phyloP scores from a whole-genome alignment of 2,888 invertebrate species.

The Venusia cambrica region DNA sequence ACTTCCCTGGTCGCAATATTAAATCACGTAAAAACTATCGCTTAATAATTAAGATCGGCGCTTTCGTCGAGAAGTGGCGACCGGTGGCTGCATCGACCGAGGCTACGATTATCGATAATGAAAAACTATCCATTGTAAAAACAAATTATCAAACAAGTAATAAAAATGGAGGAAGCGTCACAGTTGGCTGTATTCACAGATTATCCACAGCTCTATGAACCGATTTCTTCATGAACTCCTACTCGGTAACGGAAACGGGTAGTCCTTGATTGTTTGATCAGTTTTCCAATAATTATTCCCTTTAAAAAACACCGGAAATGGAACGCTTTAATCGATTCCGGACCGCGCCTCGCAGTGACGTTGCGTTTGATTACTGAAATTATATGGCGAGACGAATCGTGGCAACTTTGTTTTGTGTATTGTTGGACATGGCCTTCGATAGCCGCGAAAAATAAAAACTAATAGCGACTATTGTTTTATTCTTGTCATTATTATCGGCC shows the following conservation, averaged over 20 bases:
- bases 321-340: conserved; percentile 76
- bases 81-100: conserved; percentile 15
- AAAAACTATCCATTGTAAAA: conserved; percentile 69
- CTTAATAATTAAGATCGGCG: conserved; percentile 69
- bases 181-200: conserved; percentile 73
- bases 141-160: conserved; percentile 74
- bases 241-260: conserved; percentile 61
- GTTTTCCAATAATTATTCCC: conserved; percentile 73
- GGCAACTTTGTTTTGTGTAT: conserved; percentile 73
- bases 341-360: conserved; percentile 70
- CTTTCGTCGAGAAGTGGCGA: conserved; percentile 53
- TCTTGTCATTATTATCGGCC: conserved; percentile 68
- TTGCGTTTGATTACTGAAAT: conserved; percentile 75
- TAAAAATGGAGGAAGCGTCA: conserved; percentile 77
- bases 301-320: conserved; percentile 76
- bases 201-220: conserved; percentile 69
- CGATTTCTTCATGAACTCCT: conserved; percentile 60
- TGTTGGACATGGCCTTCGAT: conserved; percentile 68
- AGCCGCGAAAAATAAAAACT: conserved; percentile 71
- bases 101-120: conserved; percentile 43
- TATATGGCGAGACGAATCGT: conserved; percentile 75
- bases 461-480: conserved; percentile 77
- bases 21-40: conserved; percentile 68
- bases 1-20: conserved; percentile 73
- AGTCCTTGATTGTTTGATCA: conserved; percentile 71